These are phyloP conservation scores for Pachypsylla venusta DNA, from an alignment of 1,140 invertebrate genomes.

Conservation along the genomic window DNA sequence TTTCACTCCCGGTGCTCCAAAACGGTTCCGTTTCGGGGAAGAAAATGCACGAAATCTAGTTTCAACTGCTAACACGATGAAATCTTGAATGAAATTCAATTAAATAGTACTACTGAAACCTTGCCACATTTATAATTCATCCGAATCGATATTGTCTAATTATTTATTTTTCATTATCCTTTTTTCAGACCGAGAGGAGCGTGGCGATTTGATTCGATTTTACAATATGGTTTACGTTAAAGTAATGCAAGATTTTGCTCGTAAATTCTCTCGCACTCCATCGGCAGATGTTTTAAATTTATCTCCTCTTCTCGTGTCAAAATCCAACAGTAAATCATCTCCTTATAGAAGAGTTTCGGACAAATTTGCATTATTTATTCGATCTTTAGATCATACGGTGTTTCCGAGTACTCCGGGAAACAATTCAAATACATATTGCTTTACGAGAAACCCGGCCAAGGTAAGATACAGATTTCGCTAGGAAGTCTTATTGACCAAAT, in stretches of 20 bases:
- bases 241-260: constrained; percentile 61
- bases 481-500: no score
- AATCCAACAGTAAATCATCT: constrained; percentile 40
- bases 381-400: constrained; percentile 38
- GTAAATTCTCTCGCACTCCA: constrained; percentile 46
- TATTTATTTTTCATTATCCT: no score
- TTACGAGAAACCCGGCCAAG: constrained; percentile 77
- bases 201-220: constrained; percentile 84
- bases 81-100: no score
- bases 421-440: constrained; percentile 61
- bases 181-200: constrained; percentile 33
- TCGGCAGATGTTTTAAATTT: constrained; percentile 43
- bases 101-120: no score
- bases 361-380: constrained; percentile 47
- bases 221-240: constrained; percentile 82
- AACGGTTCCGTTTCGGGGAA: no score
- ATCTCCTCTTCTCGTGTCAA: constrained; percentile 58
- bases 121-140: no score
- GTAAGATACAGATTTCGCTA: no score
- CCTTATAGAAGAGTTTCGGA: constrained; percentile 53
- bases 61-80: no score
- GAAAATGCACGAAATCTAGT: no score
- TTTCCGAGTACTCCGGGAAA: constrained; percentile 37
- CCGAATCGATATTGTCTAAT: no score
- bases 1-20: no score